Evolutionary conservation across 2,797 vertebrate species (phyloP).

Genomic region (Gallinago stenura): DNA sequence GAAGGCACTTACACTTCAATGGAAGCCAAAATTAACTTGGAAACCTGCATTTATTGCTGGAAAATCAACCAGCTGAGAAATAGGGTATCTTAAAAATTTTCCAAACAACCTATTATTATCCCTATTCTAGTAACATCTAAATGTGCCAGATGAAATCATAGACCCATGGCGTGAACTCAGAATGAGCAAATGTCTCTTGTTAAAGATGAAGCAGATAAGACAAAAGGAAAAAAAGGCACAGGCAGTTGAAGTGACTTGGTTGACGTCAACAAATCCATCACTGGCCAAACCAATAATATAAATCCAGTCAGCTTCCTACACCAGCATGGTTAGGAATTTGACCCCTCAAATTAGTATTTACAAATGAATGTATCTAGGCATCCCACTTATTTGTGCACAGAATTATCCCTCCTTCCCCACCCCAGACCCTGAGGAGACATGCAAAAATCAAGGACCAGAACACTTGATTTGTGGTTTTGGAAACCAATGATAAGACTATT

Average conservation of each 20-base stretch:
- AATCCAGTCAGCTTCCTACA: background rate
- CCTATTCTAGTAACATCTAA: slow-evolving; percentile 15
- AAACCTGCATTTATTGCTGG: slow-evolving; percentile 6
- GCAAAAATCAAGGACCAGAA: background rate
- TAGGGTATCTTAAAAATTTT: background rate
- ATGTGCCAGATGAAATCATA: slow-evolving; percentile 54
- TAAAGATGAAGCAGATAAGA: slow-evolving; percentile 50
- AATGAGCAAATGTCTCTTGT: slow-evolving; percentile 43
- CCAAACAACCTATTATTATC: slow-evolving; percentile 42
- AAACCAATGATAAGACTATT: accelerated
- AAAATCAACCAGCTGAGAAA: slow-evolving; percentile 24
- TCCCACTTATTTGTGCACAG: background rate
- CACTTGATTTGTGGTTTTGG: background rate
- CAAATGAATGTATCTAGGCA: background rate
- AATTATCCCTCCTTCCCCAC: background rate
- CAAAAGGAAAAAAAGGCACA: background rate
- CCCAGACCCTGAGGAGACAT: background rate
- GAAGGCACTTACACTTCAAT: background rate
- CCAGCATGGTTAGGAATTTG: background rate
- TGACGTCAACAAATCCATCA: slow-evolving; percentile 27
- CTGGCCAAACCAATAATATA: background rate
- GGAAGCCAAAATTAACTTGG: slow-evolving; percentile 19
- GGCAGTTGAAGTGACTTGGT: background rate
- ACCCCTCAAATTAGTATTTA: background rate
- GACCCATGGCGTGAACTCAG: slow-evolving; percentile 15